Evolutionary conservation across 2,797 vertebrate genomes (phyloP).

Genomic region (Onychomys arenicola): DNA sequence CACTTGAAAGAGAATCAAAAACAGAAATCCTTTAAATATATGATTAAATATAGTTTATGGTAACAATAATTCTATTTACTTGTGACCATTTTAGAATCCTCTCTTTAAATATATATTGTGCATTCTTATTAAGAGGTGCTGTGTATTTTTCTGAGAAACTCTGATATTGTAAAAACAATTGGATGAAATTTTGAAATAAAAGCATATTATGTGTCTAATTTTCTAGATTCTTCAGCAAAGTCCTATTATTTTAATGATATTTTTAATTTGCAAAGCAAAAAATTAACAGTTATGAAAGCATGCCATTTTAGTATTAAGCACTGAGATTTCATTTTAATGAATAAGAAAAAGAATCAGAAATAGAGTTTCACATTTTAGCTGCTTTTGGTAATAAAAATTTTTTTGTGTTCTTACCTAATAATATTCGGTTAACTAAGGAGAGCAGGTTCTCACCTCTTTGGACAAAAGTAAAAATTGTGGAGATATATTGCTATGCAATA

Average conservation of each 20-base stretch:
- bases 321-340: slow-evolving; percentile 64
- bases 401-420: not conserved
- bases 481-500: slow-evolving; percentile 34
- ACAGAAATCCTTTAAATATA: slow-evolving; percentile 17
- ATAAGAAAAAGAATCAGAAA: slow-evolving; percentile 61
- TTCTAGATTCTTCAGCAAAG: not conserved
- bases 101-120: not conserved
- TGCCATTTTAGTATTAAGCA: not conserved
- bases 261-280: not conserved
- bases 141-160: not conserved
- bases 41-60: not conserved
- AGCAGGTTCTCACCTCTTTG: not conserved
- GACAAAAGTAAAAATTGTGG: not conserved
- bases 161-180: not conserved
- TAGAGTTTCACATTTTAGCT: slow-evolving; percentile 58
- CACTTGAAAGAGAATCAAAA: not conserved
- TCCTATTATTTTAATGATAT: slow-evolving; percentile 22
- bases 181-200: slow-evolving; percentile 26
- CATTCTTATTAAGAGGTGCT: not conserved
- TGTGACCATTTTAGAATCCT: not conserved
- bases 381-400: not conserved
- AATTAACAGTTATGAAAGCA: slow-evolving; percentile 34
- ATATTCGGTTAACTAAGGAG: slow-evolving; percentile 55
- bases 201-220: not conserved
- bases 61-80: slow-evolving; percentile 17